phyloP scores from a whole-genome alignment of 2,113 vertebrate genomes.

The Desmodus rotundus region DNA sequence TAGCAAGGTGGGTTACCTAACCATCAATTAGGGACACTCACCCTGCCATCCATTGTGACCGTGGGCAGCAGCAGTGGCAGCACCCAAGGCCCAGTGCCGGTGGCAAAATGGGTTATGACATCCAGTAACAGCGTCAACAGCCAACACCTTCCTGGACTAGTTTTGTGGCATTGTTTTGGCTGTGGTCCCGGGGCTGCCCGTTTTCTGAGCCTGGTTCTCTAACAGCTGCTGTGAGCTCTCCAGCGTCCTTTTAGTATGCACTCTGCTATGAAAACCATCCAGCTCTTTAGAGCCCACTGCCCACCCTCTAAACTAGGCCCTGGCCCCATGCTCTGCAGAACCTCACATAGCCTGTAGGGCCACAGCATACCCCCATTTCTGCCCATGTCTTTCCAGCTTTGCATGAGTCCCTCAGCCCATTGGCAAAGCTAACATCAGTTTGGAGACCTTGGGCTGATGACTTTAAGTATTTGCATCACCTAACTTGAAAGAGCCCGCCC shows the following conservation, averaged over 20 bases:
- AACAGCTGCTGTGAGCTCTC: background rate
- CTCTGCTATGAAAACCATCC: background rate
- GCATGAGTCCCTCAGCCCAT: background rate
- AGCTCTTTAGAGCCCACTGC: background rate
- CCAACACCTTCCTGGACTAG: background rate
- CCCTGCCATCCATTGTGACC: background rate
- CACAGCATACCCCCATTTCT: background rate
- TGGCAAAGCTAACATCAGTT: background rate
- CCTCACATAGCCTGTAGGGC: background rate
- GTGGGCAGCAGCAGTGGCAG: background rate
- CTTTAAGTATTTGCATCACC: background rate
- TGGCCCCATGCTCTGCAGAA: background rate
- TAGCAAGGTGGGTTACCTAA: background rate
- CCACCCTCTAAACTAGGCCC: background rate
- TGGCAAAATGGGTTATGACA: background rate
- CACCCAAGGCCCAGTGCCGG: background rate
- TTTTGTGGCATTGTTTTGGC: background rate
- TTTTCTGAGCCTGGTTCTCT: background rate
- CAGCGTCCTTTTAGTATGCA: background rate
- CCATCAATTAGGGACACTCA: background rate
- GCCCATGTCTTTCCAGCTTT: background rate
- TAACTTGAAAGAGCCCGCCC: background rate
- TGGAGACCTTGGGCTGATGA: background rate
- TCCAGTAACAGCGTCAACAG: background rate
- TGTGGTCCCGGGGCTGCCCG: background rate